Percentiles rank a stretch among this genome's conserved stretches.
Conservation (phyloP, 2,113 vertebrate species). For the Pseudopipra pipra region DNA sequence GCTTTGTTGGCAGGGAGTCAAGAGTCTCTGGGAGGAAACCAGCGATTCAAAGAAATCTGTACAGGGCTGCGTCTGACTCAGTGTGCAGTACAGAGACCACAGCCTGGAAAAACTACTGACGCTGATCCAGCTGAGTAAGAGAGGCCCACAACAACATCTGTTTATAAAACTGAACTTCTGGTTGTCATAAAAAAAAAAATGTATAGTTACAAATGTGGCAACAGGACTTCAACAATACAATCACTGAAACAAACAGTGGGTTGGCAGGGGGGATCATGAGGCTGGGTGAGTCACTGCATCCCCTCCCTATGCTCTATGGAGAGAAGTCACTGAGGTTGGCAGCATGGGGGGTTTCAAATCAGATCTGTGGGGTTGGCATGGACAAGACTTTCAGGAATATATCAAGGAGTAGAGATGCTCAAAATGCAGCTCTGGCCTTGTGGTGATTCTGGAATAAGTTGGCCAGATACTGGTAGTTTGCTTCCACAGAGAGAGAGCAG, state of each 20-base stretch:
- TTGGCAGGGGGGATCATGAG: constrained; percentile 1
- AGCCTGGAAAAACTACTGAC: constrained; percentile 76
- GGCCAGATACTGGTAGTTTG: neutral
- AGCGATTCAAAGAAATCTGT: constrained; percentile 70
- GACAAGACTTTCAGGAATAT: neutral
- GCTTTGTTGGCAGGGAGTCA: constrained; percentile 72
- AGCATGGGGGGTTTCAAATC: fast-evolving
- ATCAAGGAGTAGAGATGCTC: neutral
- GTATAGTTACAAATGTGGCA: constrained; percentile 55
- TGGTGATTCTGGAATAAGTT: neutral
- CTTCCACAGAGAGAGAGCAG: neutral
- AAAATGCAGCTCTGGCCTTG: neutral
- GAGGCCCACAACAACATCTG: constrained; percentile 69
- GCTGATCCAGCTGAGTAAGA: constrained; percentile 73
- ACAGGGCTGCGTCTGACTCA: constrained; percentile 70
- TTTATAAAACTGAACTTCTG: constrained; percentile 68
- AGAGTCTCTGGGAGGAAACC: constrained; percentile 74
- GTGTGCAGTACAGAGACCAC: constrained; percentile 61
- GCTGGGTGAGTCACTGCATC: neutral
- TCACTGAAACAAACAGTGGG: constrained; percentile 29
- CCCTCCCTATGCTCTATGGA: neutral
- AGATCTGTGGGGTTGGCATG: neutral
- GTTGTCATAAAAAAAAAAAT: constrained; percentile 51
- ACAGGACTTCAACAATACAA: constrained; percentile 30
- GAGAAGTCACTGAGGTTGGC: neutral